Percentiles rank a stretch among this genome's conserved stretches.
These are phyloP conservation scores for Aspidiotus destructor DNA, from an alignment of 2,888 invertebrate species.

Conservation along the genomic window DNA sequence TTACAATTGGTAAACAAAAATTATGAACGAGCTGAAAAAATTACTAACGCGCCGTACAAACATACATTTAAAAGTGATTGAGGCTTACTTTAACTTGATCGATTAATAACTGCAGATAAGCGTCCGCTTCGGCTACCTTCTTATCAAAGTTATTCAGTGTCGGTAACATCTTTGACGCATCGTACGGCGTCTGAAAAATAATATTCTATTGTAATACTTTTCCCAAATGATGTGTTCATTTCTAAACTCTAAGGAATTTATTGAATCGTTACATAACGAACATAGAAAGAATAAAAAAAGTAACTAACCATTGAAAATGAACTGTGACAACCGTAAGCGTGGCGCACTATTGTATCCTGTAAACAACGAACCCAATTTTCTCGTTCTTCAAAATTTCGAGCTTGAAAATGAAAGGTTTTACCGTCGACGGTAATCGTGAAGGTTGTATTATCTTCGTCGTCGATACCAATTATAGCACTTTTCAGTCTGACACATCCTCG, in stretches of 20 bases:
- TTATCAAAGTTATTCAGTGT: slow-evolving; percentile 53
- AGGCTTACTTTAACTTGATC: slow-evolving; percentile 70
- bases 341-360: slow-evolving; percentile 85
- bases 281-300: neutral
- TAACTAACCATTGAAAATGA: slow-evolving; percentile 25
- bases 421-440: slow-evolving; percentile 99
- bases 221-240: neutral
- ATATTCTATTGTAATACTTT: slow-evolving; percentile 7
- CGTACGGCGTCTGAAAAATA: slow-evolving; percentile 49
- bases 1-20: neutral
- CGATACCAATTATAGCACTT: slow-evolving; percentile 96
- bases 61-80: no score
- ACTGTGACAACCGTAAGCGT: slow-evolving; percentile 48
- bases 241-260: neutral
- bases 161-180: slow-evolving; percentile 49
- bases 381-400: slow-evolving; percentile 84
- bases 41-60: neutral
- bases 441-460: slow-evolving; percentile 97
- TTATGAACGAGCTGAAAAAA: neutral
- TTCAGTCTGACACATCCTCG: slow-evolving; percentile 94
- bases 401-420: slow-evolving; percentile 93
- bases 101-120: slow-evolving; percentile 89
- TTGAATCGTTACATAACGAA: neutral
- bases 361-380: slow-evolving; percentile 93
- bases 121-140: slow-evolving; percentile 88